Conservation (phyloP, 2,113 vertebrate genomes). For the Vireo altiloquus region DNA sequence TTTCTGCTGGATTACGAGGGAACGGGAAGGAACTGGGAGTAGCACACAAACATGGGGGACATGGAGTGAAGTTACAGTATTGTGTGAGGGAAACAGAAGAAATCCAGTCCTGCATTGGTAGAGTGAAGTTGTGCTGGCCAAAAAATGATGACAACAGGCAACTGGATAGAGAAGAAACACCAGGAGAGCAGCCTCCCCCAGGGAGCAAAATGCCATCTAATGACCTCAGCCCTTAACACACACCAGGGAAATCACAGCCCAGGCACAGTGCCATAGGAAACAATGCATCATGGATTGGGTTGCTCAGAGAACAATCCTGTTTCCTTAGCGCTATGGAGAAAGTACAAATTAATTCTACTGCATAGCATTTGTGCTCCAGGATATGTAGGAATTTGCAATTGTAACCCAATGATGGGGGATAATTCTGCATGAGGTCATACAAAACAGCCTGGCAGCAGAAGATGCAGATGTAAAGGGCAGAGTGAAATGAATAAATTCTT, state of each 20-base stretch:
- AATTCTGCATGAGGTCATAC: background rate
- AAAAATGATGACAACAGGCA: background rate
- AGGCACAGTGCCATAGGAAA: slow-evolving; percentile 16
- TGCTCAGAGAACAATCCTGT: background rate
- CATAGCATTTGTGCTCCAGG: background rate
- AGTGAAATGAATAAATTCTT: background rate
- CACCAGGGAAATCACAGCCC: background rate
- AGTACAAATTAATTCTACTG: slow-evolving; percentile 4
- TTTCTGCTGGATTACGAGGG: background rate
- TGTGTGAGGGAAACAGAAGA: background rate
- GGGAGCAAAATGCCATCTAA: slow-evolving; percentile 18
- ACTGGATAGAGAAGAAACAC: background rate
- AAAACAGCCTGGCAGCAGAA: background rate
- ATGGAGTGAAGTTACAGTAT: background rate
- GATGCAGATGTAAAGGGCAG: background rate
- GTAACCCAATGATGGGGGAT: background rate
- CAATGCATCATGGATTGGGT: background rate
- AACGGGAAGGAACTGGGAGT: background rate
- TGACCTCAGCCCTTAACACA: slow-evolving; percentile 13
- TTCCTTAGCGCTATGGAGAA: background rate
- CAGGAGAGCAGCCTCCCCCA: background rate
- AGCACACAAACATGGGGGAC: background rate
- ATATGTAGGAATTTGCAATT: slow-evolving; percentile 9
- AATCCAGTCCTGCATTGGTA: background rate
- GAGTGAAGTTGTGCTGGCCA: background rate